Base-by-base conservation (phyloP, 2,113 vertebrate genomes). In the Ranitomeya variabilis region DNA sequence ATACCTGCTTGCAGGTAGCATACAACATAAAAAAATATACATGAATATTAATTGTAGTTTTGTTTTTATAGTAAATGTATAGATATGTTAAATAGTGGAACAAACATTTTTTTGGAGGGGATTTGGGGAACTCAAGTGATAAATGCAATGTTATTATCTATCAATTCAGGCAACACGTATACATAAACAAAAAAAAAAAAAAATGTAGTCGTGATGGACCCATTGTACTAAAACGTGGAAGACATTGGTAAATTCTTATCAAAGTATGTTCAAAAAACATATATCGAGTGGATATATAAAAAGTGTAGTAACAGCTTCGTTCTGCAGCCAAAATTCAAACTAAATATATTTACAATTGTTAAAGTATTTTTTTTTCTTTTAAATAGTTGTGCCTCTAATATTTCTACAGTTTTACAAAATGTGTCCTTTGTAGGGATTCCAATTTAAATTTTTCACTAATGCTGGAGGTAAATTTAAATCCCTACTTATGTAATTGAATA, bases 1-100 rank as follows among this genome's bases (percentile, higher is more conserved):
- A 89, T 79, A 89, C 87, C 87, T 84, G 87, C 87, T 89, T 89
- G 87, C 87, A 89, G 87, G 87, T 85, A 89, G 60, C 81, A 37
- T 45, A 79, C 54, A 52, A 89, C 83, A 89, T 85, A 85, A 77
- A 89, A 78, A 59, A 45, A 83, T 83, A 52, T 67, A 85, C 76
- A 89, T 89, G n/a, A 85, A 85, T 79, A 79, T 79, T 51, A 16
- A 83, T 59, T 80, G 76, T 80, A 80, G 15, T 78, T 62, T 69
- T 87, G 57, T 69, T 80, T 71, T 31, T 79, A 89, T 69, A 78
- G 87, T 89, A 85, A 89, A 79, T 67, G 62, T 78, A 26, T 85
- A 89, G 52, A 85, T 89, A 79, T 84, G 62, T 85, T 79, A 89
- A 89, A 89, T 89, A 79, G 79, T 57, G 62, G 90, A 90, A 26